Evolutionary conservation across 2,797 vertebrate genomes (phyloP).

Genomic region (Sebastes matsubarae): DNA sequence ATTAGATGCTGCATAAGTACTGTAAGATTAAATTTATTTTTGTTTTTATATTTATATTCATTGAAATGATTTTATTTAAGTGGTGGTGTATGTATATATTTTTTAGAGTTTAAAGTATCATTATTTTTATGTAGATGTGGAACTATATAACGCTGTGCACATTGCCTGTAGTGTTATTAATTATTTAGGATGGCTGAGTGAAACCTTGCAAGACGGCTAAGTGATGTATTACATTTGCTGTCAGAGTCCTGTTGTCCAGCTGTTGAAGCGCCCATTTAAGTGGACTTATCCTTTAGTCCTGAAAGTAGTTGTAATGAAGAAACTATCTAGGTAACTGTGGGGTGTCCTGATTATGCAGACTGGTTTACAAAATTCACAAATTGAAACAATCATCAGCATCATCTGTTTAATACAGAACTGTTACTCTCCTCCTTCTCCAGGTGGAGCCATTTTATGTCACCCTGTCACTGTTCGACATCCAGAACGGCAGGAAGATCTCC

Average conservation of each 20-base stretch:
- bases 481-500: conserved; percentile 93
- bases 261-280: background rate
- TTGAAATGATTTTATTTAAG: background rate
- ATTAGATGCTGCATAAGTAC: background rate
- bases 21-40: background rate
- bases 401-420: background rate
- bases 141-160: background rate
- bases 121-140: background rate
- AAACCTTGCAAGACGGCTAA: background rate
- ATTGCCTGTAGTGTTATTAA: background rate
- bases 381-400: background rate
- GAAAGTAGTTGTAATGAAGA: background rate
- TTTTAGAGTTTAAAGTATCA: background rate
- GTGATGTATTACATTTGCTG: background rate
- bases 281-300: too few species aligned
- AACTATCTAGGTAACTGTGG: background rate
- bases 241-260: background rate
- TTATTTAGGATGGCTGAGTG: background rate
- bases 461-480: conserved; percentile 94
- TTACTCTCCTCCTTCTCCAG: conserved; percentile 70
- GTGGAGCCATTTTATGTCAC: conserved; percentile 98
- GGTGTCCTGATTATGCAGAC: background rate
- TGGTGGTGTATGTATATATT: background rate
- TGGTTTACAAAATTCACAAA: background rate
- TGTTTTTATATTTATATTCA: background rate